Conservation (phyloP, 2,888 invertebrate species). For the Cyrtodaria siliqua region DNA sequence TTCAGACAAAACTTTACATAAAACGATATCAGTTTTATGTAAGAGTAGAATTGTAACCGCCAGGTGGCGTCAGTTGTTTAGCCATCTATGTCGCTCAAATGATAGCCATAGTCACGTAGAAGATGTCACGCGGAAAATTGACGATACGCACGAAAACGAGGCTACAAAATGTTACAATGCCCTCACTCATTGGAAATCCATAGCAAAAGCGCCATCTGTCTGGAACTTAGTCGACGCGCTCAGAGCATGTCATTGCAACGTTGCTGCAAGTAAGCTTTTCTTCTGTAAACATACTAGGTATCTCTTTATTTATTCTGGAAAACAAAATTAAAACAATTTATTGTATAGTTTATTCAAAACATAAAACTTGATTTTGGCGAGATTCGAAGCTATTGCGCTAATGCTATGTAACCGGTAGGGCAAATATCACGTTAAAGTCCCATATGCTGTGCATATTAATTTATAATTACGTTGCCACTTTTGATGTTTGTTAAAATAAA, state of each 20-base stretch:
- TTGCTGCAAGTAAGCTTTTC: conserved; percentile 43
- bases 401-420: no score
- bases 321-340: not conserved
- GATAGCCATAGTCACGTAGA: not conserved
- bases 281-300: not conserved
- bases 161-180: conserved; percentile 36
- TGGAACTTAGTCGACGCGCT: conserved; percentile 55
- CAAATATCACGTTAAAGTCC: no score
- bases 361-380: no score
- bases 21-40: conserved; percentile 25
- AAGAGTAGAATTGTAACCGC: conserved; percentile 30
- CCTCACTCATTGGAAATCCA: conserved; percentile 40
- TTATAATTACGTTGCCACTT: no score
- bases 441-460: no score
- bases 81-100: conserved; percentile 25
- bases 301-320: not conserved
- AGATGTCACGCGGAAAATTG: conserved; percentile 42
- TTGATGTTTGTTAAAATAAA: no score
- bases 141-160: conserved; percentile 35
- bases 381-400: no score
- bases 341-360: no score
- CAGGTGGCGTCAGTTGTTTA: conserved; percentile 44
- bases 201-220: conserved; percentile 22
- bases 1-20: conserved; percentile 46
- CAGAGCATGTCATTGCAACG: conserved; percentile 25